These are phyloP conservation scores for Spea multiplicata DNA, from an alignment of 2,113 vertebrate genomes.

Conservation along the genomic window DNA sequence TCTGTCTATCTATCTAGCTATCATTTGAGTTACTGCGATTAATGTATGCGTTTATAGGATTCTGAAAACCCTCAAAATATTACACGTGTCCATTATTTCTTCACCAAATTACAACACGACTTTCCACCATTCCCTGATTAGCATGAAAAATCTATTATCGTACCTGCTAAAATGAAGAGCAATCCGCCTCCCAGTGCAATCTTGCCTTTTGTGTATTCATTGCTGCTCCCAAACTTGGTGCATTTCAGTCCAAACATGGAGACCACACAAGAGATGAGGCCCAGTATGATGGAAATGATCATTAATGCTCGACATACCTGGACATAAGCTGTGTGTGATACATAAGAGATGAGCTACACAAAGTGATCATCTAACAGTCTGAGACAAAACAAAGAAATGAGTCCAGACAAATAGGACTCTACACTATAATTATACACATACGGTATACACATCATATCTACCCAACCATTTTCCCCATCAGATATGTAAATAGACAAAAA, in stretches of 20 bases:
- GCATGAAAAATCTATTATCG: conserved; percentile 20
- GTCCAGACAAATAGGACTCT: no score
- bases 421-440: no score
- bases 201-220: conserved; percentile 68
- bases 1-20: no score
- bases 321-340: conserved; percentile 64
- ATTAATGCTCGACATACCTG: conserved; percentile 84
- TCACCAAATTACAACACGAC: not conserved
- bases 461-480: no score
- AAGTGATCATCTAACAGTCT: no score
- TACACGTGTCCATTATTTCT: no score
- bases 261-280: conserved; percentile 67
- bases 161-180: conserved; percentile 78
- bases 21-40: no score
- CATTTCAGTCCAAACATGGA: conserved; percentile 78
- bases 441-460: no score
- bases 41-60: no score
- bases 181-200: conserved; percentile 70
- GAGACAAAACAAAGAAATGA: no score
- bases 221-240: conserved; percentile 66
- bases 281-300: conserved; percentile 74
- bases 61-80: no score
- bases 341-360: not conserved
- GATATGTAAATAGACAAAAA: no score
- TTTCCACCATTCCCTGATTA: not conserved